phyloP scores from a whole-genome alignment of 2,797 vertebrate species.

The Phoeniculus purpureus region DNA sequence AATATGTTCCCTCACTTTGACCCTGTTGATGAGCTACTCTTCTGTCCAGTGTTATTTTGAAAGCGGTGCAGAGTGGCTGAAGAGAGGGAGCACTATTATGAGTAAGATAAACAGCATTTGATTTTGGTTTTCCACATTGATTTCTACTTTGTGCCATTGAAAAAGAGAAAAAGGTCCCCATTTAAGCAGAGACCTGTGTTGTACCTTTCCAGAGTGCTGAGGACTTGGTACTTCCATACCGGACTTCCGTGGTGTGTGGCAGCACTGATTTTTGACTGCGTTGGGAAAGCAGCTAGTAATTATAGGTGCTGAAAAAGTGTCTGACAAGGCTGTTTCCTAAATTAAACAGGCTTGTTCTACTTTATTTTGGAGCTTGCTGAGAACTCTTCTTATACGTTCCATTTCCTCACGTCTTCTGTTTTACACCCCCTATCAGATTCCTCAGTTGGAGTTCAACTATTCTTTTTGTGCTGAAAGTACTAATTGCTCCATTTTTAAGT shows the following conservation, averaged over 20 bases:
- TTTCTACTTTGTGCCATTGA: neutral
- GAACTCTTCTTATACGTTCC: neutral
- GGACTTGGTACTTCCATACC: neutral
- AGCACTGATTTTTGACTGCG: neutral
- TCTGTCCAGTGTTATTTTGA: neutral
- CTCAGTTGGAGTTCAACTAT: neutral
- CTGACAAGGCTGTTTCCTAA: neutral
- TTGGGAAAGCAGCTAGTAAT: neutral
- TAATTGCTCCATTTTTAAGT: neutral
- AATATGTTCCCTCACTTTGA: rapidly evolving
- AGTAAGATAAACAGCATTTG: neutral
- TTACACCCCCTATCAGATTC: neutral
- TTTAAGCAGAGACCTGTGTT: neutral
- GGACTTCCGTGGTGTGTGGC: neutral
- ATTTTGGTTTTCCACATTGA: neutral
- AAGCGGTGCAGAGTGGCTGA: neutral
- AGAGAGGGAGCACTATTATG: neutral
- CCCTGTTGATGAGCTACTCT: neutral
- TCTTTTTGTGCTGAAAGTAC: neutral
- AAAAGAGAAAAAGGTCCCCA: neutral
- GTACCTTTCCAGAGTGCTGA: neutral
- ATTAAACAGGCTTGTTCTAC: neutral
- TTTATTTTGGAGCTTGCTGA: neutral
- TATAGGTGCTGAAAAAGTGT: neutral
- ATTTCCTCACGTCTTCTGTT: neutral